Evolutionary conservation across 2,113 vertebrate genomes (phyloP).

Genomic region (Vulpes vulpes): DNA sequence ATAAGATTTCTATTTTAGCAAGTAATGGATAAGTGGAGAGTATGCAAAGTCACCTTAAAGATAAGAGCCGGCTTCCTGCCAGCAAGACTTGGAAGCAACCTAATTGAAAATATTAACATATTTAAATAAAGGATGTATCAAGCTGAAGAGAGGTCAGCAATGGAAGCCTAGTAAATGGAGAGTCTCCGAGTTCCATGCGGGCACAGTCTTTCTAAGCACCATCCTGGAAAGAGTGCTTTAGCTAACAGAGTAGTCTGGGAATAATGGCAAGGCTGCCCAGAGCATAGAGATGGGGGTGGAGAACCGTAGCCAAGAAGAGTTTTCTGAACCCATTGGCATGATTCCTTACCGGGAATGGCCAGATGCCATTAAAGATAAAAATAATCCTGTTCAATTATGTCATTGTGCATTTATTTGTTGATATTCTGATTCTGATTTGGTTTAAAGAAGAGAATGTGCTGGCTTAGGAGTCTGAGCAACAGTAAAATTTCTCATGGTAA

Average conservation of each 20-base stretch:
- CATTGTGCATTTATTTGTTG: background rate
- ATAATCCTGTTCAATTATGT: background rate
- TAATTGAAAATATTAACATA: constrained; percentile 52
- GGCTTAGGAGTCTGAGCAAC: background rate
- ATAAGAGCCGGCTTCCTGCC: constrained; percentile 40
- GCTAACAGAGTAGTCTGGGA: constrained; percentile 13
- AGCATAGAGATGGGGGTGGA: constrained; percentile 3
- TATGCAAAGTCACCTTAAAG: constrained; percentile 44
- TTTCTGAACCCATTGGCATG: constrained; percentile 65
- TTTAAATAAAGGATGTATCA: constrained; percentile 34
- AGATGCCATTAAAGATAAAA: constrained; percentile 74
- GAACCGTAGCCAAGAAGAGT: constrained; percentile 62
- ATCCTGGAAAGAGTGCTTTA: constrained; percentile 62
- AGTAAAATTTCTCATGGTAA: background rate
- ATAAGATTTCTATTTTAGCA: constrained; percentile 42
- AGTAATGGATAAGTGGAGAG: background rate
- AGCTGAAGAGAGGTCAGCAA: background rate
- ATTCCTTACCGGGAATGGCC: constrained; percentile 63
- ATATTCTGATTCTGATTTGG: background rate
- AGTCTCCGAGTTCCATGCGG: background rate
- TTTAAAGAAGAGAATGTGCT: background rate
- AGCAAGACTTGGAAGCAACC: background rate
- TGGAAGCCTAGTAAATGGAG: constrained; percentile 24
- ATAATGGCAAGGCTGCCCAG: constrained; percentile 34
- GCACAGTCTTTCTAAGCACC: background rate